phyloP scores from a whole-genome alignment of 1,140 invertebrate species.

The Drosophila obscura region DNA sequence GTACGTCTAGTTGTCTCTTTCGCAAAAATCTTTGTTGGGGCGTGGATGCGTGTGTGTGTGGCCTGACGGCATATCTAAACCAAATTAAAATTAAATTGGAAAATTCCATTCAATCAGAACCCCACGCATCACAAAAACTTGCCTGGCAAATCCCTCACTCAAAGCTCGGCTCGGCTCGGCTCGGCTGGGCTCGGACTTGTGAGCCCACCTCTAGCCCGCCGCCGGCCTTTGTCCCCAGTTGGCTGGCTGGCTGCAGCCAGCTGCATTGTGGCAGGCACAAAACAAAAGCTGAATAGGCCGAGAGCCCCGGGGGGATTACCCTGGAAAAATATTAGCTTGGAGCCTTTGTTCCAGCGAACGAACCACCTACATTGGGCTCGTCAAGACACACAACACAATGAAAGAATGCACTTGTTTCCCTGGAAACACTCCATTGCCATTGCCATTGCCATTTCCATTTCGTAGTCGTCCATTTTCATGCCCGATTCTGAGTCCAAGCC shows the following conservation, averaged over 20 bases:
- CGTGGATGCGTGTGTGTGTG: background rate
- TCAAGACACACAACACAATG: background rate
- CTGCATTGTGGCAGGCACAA: background rate
- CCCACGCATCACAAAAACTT: slow-evolving; percentile 26
- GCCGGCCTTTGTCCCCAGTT: too few relatives aligned
- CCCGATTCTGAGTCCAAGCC: too few relatives aligned
- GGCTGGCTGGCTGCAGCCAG: too few relatives aligned
- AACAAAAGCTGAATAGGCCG: slow-evolving; percentile 5
- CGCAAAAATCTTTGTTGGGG: too few relatives aligned
- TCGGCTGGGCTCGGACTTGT: background rate
- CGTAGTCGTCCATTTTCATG: background rate
- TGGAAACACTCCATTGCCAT: background rate
- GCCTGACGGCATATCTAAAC: slow-evolving; percentile 9
- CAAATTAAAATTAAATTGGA: slow-evolving; percentile 23
- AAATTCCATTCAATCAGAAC: slow-evolving; percentile 31
- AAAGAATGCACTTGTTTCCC: slow-evolving; percentile 18
- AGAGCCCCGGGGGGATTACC: slow-evolving; percentile 13
- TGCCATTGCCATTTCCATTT: background rate
- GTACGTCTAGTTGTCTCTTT: too few relatives aligned
- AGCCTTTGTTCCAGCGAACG: slow-evolving; percentile 10
- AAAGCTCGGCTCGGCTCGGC: background rate
- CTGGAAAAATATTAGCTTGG: slow-evolving; percentile 26
- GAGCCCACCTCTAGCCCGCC: background rate
- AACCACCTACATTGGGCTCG: too few relatives aligned
- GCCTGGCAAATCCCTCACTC: slow-evolving; percentile 17